Evolutionary conservation across 1,140 invertebrate species (phyloP).

Genomic region (Drosophila leontia): DNA sequence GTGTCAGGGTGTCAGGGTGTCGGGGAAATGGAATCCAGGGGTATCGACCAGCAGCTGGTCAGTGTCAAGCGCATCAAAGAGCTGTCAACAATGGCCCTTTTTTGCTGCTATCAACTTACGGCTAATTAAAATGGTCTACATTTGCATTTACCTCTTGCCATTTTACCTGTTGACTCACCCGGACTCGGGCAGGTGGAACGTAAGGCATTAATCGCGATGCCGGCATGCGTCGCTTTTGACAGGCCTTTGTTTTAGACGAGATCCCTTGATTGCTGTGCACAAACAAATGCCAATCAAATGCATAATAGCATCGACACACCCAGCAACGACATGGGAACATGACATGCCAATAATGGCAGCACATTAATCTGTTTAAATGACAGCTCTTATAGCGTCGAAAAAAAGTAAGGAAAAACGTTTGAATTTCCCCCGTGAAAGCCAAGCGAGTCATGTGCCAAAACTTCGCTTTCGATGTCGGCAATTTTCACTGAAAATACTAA

Average conservation of each 20-base stretch:
- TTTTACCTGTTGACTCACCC: slow-evolving; percentile 35
- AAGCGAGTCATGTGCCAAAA: slow-evolving; percentile 41
- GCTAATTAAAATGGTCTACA: slow-evolving; percentile 74
- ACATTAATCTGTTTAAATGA: slow-evolving; percentile 75
- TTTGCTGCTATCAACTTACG: slow-evolving; percentile 61
- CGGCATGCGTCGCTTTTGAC: slow-evolving; percentile 38
- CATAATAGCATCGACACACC: slow-evolving; percentile 53
- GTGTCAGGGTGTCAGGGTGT: background rate
- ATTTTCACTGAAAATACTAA: slow-evolving; percentile 33
- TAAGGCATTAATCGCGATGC: slow-evolving; percentile 40
- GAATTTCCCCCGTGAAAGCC: slow-evolving; percentile 14
- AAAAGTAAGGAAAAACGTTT: background rate
- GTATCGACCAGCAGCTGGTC: slow-evolving; percentile 53
- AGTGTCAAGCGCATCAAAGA: slow-evolving; percentile 66
- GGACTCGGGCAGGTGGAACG: background rate
- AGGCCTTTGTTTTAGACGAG: slow-evolving; percentile 38
- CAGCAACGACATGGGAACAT: slow-evolving; percentile 34
- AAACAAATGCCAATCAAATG: slow-evolving; percentile 73
- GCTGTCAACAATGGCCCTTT: slow-evolving; percentile 47
- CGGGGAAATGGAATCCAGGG: background rate
- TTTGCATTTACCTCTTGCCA: slow-evolving; percentile 26
- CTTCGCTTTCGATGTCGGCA: slow-evolving; percentile 40
- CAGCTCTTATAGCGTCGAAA: slow-evolving; percentile 30
- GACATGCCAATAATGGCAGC: slow-evolving; percentile 66
- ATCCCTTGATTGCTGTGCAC: slow-evolving; percentile 57